Evolutionary conservation across 2,888 invertebrate species (phyloP).

Genomic region (Ichneumoninae sp.): DNA sequence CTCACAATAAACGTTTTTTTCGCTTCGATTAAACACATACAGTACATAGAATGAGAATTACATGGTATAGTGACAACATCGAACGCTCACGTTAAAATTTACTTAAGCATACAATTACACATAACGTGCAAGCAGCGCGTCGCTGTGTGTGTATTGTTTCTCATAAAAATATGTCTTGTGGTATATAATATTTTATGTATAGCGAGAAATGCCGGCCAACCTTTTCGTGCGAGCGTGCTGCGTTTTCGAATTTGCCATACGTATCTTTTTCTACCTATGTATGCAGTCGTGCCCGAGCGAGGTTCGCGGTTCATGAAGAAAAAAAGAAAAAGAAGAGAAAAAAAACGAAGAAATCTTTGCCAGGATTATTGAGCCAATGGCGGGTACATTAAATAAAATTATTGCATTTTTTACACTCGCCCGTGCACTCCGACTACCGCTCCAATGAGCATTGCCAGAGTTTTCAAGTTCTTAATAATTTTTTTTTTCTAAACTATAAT

Average conservation of each 20-base stretch:
- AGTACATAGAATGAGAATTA: neutral
- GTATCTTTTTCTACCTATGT: slow-evolving; percentile 25
- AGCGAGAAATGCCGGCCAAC: slow-evolving; percentile 58
- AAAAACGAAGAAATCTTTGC: slow-evolving; percentile 20
- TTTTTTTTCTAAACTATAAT: slow-evolving; percentile 46
- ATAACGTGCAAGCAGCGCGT: slow-evolving; percentile 59
- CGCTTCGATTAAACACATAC: slow-evolving; percentile 30
- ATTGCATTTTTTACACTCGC: slow-evolving; percentile 30
- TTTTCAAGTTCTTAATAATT: slow-evolving; percentile 13
- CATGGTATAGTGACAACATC: slow-evolving; percentile 19
- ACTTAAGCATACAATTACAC: slow-evolving; percentile 57
- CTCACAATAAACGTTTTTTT: slow-evolving; percentile 26
- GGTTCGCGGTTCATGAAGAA: slow-evolving; percentile 11
- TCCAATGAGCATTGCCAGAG: slow-evolving; percentile 13
- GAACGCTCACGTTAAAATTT: slow-evolving; percentile 58
- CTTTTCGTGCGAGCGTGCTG: slow-evolving; percentile 67
- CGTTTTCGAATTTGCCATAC: slow-evolving; percentile 52
- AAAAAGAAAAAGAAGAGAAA: slow-evolving; percentile 27
- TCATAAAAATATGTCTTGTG: slow-evolving; percentile 27
- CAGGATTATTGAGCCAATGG: neutral
- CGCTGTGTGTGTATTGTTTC: slow-evolving; percentile 45
- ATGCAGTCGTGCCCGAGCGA: slow-evolving; percentile 54
- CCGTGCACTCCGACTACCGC: slow-evolving; percentile 40
- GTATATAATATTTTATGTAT: slow-evolving; percentile 45
- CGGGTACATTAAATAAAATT: neutral